These are phyloP conservation scores for Stegophylla sp. DNA, from an alignment of 2,888 invertebrate genomes.

Conservation along the genomic window DNA sequence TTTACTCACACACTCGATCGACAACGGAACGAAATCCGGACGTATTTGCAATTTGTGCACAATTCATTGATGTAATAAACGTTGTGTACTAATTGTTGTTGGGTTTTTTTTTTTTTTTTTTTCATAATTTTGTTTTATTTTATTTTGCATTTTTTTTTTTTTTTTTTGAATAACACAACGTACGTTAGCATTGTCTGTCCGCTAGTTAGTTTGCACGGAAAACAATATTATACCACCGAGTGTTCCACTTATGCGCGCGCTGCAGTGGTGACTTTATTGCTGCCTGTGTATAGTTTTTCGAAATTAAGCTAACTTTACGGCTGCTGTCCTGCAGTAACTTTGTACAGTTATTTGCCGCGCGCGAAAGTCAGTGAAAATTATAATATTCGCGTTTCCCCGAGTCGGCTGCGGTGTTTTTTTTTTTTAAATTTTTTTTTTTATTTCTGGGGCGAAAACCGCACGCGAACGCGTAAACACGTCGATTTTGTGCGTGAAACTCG, in stretches of 20 bases:
- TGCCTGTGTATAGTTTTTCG: neutral
- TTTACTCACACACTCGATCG: too few species aligned
- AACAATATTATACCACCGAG: neutral
- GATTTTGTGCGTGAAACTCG: too few species aligned
- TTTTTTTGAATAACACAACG: neutral
- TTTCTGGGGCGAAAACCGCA: too few species aligned
- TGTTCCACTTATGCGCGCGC: neutral
- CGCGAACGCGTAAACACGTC: too few species aligned
- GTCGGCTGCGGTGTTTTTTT: too few species aligned
- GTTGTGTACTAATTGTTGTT: neutral
- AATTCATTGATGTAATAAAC: neutral
- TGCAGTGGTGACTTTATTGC: neutral
- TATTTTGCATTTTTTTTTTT: too few species aligned
- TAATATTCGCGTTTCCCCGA: too few species aligned
- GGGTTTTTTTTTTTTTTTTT: neutral
- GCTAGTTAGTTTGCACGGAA: neutral
- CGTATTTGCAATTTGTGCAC: slow-evolving; percentile 24
- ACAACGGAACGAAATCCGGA: slow-evolving; percentile 1
- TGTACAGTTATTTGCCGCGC: too few species aligned
- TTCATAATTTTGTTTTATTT: neutral
- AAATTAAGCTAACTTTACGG: neutral
- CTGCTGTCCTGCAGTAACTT: too few species aligned
- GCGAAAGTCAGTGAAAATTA: too few species aligned
- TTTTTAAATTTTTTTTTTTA: too few species aligned
- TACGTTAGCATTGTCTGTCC: neutral